Base-by-base conservation (phyloP, 1,140 invertebrate species). In the Procambarus clarkii region DNA sequence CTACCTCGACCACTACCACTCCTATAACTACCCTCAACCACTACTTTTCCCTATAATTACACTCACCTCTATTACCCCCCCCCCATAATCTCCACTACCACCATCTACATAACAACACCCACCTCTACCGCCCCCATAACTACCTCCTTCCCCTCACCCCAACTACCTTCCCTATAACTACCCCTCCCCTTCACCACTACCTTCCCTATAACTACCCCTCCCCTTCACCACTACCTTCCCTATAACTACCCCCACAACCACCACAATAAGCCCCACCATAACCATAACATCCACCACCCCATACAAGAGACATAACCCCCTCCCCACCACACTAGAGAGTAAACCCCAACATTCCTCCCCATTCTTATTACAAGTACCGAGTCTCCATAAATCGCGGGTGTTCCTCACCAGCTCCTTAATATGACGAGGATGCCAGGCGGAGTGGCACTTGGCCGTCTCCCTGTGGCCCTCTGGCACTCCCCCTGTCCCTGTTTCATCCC, bases 301-400 rank as follows among this genome's bases (percentile, higher is more conserved):
- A 90, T 21, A 71, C 78, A 90, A 54, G 4, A 13, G 7, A 60
- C 74, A 77, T 7, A 5, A 45, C n/a, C 24, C 3, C 15, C 77
- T 18, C 11, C 9, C 50, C 50, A 54, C 76, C 82, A 71, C 76
- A 48, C 86, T 64, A 64, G 5, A 64, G 44, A 34, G 76, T 34
- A 45, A 48, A 21, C 45, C 50, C 79, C 48, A 71, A 48, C 87
- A 89, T 91, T 85, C 81, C 87, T 89, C 46, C 69, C 81, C 54
- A 78, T 91, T 91, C 88, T 91, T 91, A 91, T 91, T 91, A 91
- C 88, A 76, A 85, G 88, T 91, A 85, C 81, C 79, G 81, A 79
- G 80, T 60, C 71, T 50, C 88, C 88, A 91, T 91, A 91, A 91
- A 91, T 91, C 88, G 45, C 74, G 50, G 34, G 69, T 46, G 74